Evolutionary conservation across 2,113 vertebrate genomes (phyloP).

Genomic region (Zootoca vivipara): DNA sequence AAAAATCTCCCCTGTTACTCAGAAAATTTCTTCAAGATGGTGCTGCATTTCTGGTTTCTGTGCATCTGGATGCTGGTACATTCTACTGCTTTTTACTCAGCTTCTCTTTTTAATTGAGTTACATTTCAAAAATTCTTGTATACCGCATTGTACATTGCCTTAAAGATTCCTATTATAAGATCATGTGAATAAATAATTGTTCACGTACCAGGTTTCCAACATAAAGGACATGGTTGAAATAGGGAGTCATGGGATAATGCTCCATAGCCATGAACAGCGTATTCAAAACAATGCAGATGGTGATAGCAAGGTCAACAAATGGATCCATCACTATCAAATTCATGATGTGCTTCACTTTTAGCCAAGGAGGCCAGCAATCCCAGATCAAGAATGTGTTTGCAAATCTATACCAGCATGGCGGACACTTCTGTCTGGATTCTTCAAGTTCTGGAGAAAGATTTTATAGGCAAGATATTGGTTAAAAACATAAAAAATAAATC

Average conservation of each 20-base stretch:
- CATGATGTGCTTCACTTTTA: conserved; percentile 87
- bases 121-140: not conserved
- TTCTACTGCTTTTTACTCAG: not conserved
- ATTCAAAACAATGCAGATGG: conserved; percentile 96
- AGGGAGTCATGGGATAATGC: conserved; percentile 81
- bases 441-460: conserved; percentile 83
- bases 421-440: conserved; percentile 92
- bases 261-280: conserved; percentile 99
- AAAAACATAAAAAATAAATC: not conserved
- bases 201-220: conserved; percentile 92
- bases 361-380: conserved; percentile 91
- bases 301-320: conserved; percentile 92
- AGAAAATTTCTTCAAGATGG: not conserved
- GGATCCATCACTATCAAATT: conserved; percentile 94
- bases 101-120: not conserved
- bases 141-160: not conserved
- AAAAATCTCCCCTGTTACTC: not conserved
- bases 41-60: not conserved
- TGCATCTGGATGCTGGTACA: not conserved
- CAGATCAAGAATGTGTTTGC: conserved; percentile 91
- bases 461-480: not conserved
- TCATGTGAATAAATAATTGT: conserved; percentile 15
- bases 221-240: conserved; percentile 77
- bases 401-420: conserved; percentile 92
- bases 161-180: not conserved